These are phyloP conservation scores for Oryzias woworae DNA, from an alignment of 2,113 vertebrate species.

Conservation along the genomic window DNA sequence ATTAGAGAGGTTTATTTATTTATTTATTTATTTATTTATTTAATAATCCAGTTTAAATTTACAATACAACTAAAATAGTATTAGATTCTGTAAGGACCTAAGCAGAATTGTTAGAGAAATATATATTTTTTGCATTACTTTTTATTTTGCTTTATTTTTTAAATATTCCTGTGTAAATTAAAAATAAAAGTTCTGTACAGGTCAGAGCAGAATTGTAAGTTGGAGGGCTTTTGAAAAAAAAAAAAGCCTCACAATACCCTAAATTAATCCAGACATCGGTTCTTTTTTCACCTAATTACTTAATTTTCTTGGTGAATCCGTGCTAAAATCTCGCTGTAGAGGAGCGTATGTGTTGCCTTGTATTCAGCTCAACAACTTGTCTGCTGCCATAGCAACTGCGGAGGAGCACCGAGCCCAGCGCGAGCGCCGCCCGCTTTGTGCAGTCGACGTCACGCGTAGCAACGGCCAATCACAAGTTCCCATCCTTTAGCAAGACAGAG, in stretches of 20 bases:
- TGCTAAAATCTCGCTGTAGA: constrained; percentile 11
- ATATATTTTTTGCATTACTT: too few relatives aligned
- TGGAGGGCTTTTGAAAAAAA: too few relatives aligned
- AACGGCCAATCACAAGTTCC: constrained; percentile 84
- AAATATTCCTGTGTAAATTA: too few relatives aligned
- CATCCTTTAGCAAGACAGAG: constrained; percentile 72
- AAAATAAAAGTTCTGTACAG: too few relatives aligned
- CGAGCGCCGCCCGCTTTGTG: constrained; percentile 76
- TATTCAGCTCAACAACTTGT: constrained; percentile 78
- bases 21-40: too few relatives aligned
- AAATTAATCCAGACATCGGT: neutral
- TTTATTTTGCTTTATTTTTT: too few relatives aligned
- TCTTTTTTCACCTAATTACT: neutral
- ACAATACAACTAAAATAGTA: too few relatives aligned
- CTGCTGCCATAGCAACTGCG: constrained; percentile 86
- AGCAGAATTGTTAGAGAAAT: too few relatives aligned
- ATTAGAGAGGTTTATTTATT: too few relatives aligned
- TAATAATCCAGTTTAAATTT: too few relatives aligned
- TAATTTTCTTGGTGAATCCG: neutral
- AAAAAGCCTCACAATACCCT: neutral
- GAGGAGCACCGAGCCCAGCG: constrained; percentile 67
- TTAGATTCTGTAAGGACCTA: too few relatives aligned
- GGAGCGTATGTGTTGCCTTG: constrained; percentile 54
- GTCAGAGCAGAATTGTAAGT: too few relatives aligned
- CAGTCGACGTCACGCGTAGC: constrained; percentile 78